Evolutionary conservation across 1,140 invertebrate genomes (phyloP).

Genomic region (Drosophila kanapiae): DNA sequence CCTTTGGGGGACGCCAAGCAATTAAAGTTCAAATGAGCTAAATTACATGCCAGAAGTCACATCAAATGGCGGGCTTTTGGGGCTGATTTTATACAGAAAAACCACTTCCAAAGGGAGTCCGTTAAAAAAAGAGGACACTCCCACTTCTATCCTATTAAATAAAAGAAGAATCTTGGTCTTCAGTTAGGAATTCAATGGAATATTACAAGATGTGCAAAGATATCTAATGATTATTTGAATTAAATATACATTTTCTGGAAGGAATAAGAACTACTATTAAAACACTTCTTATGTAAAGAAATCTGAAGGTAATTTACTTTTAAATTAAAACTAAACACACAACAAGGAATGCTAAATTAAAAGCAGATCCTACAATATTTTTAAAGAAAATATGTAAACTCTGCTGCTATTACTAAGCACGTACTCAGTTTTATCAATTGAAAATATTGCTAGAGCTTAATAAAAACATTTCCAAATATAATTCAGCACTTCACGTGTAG

Average conservation of each 20-base stretch:
- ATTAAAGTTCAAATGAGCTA: conserved; percentile 57
- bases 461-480: background rate
- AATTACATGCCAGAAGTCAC: conserved; percentile 43
- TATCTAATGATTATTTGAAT: too few species aligned
- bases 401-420: background rate
- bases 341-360: background rate
- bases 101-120: background rate
- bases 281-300: too few species aligned
- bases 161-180: background rate
- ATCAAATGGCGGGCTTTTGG: conserved; percentile 32
- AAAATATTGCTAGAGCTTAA: background rate
- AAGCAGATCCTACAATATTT: too few species aligned
- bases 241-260: too few species aligned
- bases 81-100: conserved; percentile 20
- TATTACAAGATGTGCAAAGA: too few species aligned
- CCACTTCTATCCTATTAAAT: background rate
- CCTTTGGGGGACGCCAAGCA: conserved; percentile 53
- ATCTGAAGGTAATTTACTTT: too few species aligned
- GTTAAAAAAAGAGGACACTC: background rate
- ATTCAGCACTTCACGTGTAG: background rate
- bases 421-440: background rate
- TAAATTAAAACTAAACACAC: background rate
- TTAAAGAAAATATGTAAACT: background rate
- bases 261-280: too few species aligned
- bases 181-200: background rate